Evolutionary conservation across 2,797 vertebrate species (phyloP), one percentile per base, ranked within the genome.

Genomic region (Phylloscopus collybita): DNA sequence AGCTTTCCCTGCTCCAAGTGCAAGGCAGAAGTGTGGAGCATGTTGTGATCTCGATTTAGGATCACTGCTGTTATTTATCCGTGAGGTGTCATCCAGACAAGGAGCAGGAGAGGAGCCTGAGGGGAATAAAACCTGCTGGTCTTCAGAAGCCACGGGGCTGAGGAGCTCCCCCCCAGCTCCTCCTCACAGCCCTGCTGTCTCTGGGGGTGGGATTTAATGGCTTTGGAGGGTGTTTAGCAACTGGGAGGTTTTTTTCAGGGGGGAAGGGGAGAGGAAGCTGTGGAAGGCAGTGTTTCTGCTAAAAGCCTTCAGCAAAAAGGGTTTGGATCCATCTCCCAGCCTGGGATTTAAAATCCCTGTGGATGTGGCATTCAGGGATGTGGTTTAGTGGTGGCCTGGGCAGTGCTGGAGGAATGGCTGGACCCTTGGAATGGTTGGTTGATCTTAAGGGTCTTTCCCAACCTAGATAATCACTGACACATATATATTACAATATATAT

Each of bases 41-140:
- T 27, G 83, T 79, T 94, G 94, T 45, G 86, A 82, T 90, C 69
- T 80, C 45, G 13, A 29, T 74, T 76, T 71, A 30, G 85, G 91
- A 72, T 81, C 72, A 11, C 62, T 6, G 30, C 86, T 88, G 84
- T 54, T 67, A 42, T 92, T 91, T 78, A 83, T 65, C 79, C 9
- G 11, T 8, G 25, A 6, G 19, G 76, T 60, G 74, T 49, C 80
- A 75, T 36, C 51, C 25, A 59, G 66, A 30, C 59, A 72, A 65
- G 74, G 66, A 90, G 75, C 36, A 56, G 16, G 67, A 88, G 61
- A 90, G 54, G 79, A 78, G 25, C 69, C 75, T 3, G 17, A 49
- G 61, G 61, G 29, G 7, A 19, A 59, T 34, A 71, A 82, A 38
- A 13, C 2, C 61, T 40, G 36, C 32, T 27, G 76, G 51, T 51